These are phyloP conservation scores for Solenopsis fugax DNA, from an alignment of 1,140 invertebrate species.

Conservation along the genomic window DNA sequence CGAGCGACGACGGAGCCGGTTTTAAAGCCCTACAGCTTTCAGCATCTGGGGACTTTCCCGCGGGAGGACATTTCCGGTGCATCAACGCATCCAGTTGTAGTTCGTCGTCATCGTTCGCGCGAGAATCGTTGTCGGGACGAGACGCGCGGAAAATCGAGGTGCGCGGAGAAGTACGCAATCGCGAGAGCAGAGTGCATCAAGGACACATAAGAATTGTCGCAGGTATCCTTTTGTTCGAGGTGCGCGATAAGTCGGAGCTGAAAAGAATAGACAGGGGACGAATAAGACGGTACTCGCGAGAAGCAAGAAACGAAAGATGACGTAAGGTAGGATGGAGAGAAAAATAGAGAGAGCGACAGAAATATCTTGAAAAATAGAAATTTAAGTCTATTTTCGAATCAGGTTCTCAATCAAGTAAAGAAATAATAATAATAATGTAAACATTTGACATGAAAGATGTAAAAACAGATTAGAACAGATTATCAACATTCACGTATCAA, in stretches of 20 bases:
- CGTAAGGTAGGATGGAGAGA: background rate
- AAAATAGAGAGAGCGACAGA: background rate
- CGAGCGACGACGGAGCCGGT: conserved; percentile 41
- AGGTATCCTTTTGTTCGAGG: conserved; percentile 43
- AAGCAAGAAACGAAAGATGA: background rate
- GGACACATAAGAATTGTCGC: conserved; percentile 39
- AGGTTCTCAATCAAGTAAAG: background rate
- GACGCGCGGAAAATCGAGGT: conserved; percentile 7
- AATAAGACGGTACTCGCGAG: background rate
- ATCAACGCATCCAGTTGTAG: conserved; percentile 61
- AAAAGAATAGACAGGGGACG: background rate
- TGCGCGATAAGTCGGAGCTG: conserved; percentile 23
- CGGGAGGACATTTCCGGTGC: conserved; percentile 49
- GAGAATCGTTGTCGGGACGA: conserved; percentile 48
- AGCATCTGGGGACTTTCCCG: conserved; percentile 66
- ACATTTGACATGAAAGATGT: background rate
- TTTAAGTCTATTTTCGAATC: background rate
- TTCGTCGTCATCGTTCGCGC: conserved; percentile 53
- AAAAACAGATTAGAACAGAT: background rate
- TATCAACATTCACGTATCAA: background rate
- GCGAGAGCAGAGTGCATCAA: conserved; percentile 13
- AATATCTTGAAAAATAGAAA: background rate
- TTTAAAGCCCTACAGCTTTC: conserved; percentile 45
- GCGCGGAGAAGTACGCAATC: background rate
- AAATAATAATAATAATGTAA: background rate